phyloP scores from a whole-genome alignment of 2,797 vertebrate species.

The Anguilla anguilla region DNA sequence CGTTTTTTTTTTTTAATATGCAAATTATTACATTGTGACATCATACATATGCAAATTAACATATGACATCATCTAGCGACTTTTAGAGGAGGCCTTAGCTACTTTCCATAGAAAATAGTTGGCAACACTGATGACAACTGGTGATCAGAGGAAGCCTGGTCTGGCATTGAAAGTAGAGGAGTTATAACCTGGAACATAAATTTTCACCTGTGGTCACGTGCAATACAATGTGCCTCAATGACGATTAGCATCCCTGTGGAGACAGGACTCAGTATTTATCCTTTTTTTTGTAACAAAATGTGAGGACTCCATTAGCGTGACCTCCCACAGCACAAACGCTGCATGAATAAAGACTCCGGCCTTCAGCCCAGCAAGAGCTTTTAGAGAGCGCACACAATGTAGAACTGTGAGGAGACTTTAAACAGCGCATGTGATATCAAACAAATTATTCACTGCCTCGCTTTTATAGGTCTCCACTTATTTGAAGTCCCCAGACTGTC shows the following conservation, averaged over 20 bases:
- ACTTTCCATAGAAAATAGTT: too few relatives aligned
- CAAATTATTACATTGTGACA: too few relatives aligned
- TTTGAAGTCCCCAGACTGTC: neutral
- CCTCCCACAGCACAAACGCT: neutral
- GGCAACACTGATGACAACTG: neutral
- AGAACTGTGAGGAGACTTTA: neutral
- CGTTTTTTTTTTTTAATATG: too few relatives aligned
- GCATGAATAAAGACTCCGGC: neutral
- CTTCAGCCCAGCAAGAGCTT: neutral
- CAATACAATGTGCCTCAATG: neutral
- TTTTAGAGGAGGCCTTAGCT: too few relatives aligned
- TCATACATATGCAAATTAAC: too few relatives aligned
- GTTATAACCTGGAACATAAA: neutral
- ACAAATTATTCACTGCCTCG: neutral
- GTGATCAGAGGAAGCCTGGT: neutral
- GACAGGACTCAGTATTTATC: neutral
- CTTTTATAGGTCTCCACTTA: neutral
- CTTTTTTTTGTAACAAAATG: neutral
- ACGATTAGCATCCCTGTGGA: neutral
- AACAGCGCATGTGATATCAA: neutral
- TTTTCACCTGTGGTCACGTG: too few relatives aligned
- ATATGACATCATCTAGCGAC: too few relatives aligned
- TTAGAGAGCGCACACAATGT: neutral
- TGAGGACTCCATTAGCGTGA: neutral
- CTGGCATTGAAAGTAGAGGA: neutral